These are phyloP conservation scores for Coreius guichenoti DNA, from an alignment of 2,797 vertebrate genomes.

Conservation along the genomic window DNA sequence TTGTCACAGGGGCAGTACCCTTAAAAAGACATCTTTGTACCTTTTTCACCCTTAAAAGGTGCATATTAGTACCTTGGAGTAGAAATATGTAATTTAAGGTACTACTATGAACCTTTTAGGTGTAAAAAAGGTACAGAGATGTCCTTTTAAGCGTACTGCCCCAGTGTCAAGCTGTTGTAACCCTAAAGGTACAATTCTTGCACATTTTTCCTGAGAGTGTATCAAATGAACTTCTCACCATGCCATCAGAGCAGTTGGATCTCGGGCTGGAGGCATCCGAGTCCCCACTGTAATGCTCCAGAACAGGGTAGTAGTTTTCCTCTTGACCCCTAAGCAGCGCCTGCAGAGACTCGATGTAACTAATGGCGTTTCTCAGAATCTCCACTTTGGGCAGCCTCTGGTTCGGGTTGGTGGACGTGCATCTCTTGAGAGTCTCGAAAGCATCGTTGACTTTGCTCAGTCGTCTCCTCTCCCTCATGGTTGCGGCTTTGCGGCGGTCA, in stretches of 20 bases:
- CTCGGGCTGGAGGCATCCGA: slow-evolving; percentile 95
- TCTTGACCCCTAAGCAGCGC: slow-evolving; percentile 90
- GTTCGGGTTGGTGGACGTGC: slow-evolving; percentile 94
- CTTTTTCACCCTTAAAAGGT: no score
- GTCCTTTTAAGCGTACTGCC: no score
- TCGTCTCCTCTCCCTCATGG: slow-evolving; percentile 92
- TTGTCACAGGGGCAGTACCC: no score
- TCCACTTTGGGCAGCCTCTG: slow-evolving; percentile 97
- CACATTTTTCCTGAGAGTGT: no score
- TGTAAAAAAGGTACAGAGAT: no score
- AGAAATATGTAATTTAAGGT: no score
- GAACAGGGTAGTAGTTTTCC: slow-evolving; percentile 84
- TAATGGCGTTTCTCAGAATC: slow-evolving; percentile 97
- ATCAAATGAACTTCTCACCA: slow-evolving; percentile 81
- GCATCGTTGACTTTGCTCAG: slow-evolving; percentile 97
- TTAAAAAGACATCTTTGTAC: no score
- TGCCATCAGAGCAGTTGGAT: slow-evolving; percentile 97
- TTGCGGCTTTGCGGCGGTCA: slow-evolving; percentile 93
- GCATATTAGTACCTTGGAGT: no score
- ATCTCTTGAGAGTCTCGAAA: slow-evolving; percentile 97
- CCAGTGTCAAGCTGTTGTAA: no score
- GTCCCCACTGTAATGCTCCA: slow-evolving; percentile 94
- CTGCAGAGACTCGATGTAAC: slow-evolving; percentile 97
- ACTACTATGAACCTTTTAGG: no score
- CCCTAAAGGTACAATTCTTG: no score